These are phyloP conservation scores for Geotrupes spiniger DNA, from an alignment of 2,888 invertebrate species.

Conservation along the genomic window DNA sequence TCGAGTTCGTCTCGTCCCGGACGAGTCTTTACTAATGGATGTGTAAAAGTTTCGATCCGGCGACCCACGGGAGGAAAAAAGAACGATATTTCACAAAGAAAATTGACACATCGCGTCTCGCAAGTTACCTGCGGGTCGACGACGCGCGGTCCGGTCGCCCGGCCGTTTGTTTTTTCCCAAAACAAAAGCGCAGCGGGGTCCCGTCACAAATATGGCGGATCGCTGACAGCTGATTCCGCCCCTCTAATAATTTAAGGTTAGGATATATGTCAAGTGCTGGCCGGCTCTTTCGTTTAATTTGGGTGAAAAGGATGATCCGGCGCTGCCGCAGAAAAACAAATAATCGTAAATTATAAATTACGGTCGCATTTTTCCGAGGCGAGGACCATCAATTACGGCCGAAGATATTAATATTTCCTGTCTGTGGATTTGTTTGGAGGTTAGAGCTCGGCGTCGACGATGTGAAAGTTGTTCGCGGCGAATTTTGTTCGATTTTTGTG, in stretches of 20 bases:
- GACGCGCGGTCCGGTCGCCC: too few relatives aligned
- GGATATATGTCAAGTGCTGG: constrained; percentile 12
- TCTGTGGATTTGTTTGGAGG: constrained; percentile 1
- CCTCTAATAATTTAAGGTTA: constrained; percentile 18
- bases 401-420: neutral
- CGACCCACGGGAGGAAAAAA: too few relatives aligned
- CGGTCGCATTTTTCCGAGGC: neutral
- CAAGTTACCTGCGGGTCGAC: too few relatives aligned
- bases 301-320: too few relatives aligned
- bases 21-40: too few relatives aligned
- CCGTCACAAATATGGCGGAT: constrained; percentile 20
- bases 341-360: constrained; percentile 6
- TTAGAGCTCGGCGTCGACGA: too few relatives aligned
- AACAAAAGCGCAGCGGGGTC: constrained; percentile 20
- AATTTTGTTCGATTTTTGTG: too few relatives aligned
- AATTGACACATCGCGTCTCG: too few relatives aligned
- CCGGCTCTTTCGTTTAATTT: neutral
- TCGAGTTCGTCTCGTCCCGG: too few relatives aligned
- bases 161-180: neutral
- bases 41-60: too few relatives aligned
- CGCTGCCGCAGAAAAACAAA: neutral
- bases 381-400: neutral
- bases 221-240: constrained; percentile 21
- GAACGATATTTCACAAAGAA: too few relatives aligned
- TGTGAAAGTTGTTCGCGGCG: too few relatives aligned